These are phyloP conservation scores for Mormoops blainvillei DNA, from an alignment of 2,113 vertebrate genomes.

Conservation along the genomic window DNA sequence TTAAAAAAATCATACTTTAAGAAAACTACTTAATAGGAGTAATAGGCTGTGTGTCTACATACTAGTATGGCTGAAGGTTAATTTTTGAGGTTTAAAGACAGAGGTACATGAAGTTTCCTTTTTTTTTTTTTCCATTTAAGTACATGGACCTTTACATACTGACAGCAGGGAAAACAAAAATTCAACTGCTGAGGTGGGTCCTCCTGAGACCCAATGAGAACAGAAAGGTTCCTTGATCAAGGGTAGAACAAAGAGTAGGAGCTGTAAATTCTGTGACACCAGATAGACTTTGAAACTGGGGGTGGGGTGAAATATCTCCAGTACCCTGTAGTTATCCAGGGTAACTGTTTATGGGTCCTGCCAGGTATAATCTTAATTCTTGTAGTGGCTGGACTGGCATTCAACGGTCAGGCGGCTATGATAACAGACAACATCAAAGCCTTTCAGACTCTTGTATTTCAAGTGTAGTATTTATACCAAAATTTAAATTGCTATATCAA, in stretches of 20 bases:
- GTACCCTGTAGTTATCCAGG: rapidly evolving
- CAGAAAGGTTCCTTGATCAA: background rate
- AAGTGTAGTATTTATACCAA: background rate
- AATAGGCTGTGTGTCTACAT: background rate
- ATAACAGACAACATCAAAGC: background rate
- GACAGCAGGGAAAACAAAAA: background rate
- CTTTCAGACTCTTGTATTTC: background rate
- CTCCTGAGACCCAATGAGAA: background rate
- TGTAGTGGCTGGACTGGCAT: background rate
- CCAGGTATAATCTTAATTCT: background rate
- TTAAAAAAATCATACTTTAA: background rate
- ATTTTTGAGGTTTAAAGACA: background rate
- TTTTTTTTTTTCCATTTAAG: background rate
- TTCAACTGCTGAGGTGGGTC: background rate
- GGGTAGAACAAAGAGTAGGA: background rate
- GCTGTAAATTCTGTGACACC: no score
- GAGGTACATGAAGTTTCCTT: background rate
- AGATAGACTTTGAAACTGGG: background rate
- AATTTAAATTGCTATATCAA: background rate
- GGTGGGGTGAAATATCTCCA: background rate
- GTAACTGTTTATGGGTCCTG: background rate
- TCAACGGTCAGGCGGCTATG: background rate
- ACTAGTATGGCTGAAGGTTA: background rate
- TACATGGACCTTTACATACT: background rate
- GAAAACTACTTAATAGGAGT: background rate